Evolutionary conservation across 1,140 invertebrate genomes (phyloP), one percentile per base, ranked within the genome.

Genomic region (Drosophila kurseongensis): DNA sequence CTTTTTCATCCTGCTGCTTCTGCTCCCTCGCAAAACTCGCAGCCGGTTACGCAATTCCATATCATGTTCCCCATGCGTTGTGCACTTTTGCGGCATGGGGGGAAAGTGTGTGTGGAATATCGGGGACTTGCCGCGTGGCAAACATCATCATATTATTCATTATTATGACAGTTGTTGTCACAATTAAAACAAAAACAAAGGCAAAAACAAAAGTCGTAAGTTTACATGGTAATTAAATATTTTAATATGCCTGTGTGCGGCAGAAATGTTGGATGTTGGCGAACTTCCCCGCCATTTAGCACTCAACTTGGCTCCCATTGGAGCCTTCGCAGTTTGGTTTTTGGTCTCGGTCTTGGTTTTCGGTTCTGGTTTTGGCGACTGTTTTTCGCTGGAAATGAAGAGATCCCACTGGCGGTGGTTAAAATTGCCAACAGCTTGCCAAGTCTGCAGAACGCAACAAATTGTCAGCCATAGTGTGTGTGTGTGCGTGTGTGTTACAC

Each of bases 201-300:
- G 84, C 84, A 88, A 88, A 83, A 88, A 88, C 84, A 88, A 89
- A 88, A 88, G 84, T 88, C 84, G 83, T 88, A 88, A 89, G 84
- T 88, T 88, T 88, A 88, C 84, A 89, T 89, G 84, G 84, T 89
- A 88, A 88, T 88, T 88, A 89, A 88, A 88, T 88, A 89, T 88
- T 88, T 88, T 88, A 88, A 88, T 88, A 88, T 88, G 83, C 84
- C 84, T 82, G 71, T 59, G 80, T 66, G 57, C 59, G 41, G 38
- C 8, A 6, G 32, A n/a, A 35, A 38, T 23, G 18, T n/a, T 16
- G 47, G 47, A 5, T 6, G 8, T 4, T 6, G 2, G 47, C 23
- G 18, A 14, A 32, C 58, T 41, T 41, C 35, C 35, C 56, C 58
- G 8, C 42, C 50, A 73, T 74, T 62, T 63, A 45, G 60, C 65